phyloP scores from a whole-genome alignment of 2,888 invertebrate genomes.

The Epinotia demarniana region DNA sequence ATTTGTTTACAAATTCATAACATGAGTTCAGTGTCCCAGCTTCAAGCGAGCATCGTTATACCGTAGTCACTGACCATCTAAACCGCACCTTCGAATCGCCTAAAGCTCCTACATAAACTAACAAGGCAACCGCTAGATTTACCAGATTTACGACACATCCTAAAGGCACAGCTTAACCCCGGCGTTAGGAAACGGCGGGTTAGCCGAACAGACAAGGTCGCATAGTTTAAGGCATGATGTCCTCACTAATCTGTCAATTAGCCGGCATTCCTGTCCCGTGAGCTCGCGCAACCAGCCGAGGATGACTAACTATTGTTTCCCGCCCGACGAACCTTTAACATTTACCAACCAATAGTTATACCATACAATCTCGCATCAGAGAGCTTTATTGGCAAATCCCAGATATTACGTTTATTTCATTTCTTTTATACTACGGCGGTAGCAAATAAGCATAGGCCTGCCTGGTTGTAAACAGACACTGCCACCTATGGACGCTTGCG shows the following conservation, averaged over 20 bases:
- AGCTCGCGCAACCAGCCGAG: conserved; percentile 55
- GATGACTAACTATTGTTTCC: conserved; percentile 64
- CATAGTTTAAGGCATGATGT: conserved; percentile 60
- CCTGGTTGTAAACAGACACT: too few relatives aligned
- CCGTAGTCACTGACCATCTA: conserved; percentile 1
- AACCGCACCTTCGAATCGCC: conserved; percentile 23
- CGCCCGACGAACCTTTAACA: conserved; percentile 17
- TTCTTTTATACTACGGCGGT: too few relatives aligned
- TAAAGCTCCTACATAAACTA: conserved; percentile 33
- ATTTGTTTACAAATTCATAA: background rate
- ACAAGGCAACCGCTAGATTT: conserved; percentile 29
- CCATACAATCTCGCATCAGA: background rate
- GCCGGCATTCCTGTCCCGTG: conserved; percentile 76
- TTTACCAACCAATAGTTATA: background rate
- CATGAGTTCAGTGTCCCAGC: background rate
- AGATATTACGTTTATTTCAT: background rate
- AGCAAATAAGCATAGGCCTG: too few relatives aligned
- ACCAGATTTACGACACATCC: conserved; percentile 28
- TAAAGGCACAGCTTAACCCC: conserved; percentile 30
- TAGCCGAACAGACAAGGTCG: conserved; percentile 49
- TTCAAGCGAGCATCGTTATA: background rate
- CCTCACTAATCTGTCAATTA: conserved; percentile 78
- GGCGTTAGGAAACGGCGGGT: conserved; percentile 28
- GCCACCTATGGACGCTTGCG: too few relatives aligned
- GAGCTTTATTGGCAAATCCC: background rate